Evolutionary conservation across 2,797 vertebrate genomes (phyloP).

Genomic region (Microctenopoma steveboyesi): DNA sequence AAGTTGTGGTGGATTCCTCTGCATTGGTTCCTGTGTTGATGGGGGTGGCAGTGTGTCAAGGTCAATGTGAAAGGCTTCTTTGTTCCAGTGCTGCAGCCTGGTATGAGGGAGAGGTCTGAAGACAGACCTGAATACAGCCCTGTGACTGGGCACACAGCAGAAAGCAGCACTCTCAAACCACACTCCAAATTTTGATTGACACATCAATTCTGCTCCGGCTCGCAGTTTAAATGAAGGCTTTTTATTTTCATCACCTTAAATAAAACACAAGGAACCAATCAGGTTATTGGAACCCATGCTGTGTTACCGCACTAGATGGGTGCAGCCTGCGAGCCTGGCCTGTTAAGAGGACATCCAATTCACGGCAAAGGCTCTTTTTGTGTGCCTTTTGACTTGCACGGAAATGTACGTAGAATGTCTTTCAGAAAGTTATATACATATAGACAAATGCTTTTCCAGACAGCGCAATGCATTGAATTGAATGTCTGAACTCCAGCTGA

Average conservation of each 20-base stretch:
- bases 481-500: conserved; percentile 82
- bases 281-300: conserved; percentile 22
- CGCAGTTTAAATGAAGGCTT: conserved; percentile 47
- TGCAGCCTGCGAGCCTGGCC: conserved; percentile 22
- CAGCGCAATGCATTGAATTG: conserved; percentile 67
- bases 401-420: conserved; percentile 75
- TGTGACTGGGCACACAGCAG: conserved; percentile 67
- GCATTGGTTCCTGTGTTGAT: conserved; percentile 82
- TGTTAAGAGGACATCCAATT: conserved; percentile 47
- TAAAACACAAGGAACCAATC: conserved; percentile 41
- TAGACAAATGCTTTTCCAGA: conserved; percentile 77
- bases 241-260: conserved; percentile 61
- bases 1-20: conserved; percentile 76
- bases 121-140: conserved; percentile 73
- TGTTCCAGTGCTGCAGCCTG: conserved; percentile 74
- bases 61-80: conserved; percentile 84
- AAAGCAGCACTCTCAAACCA: conserved; percentile 59
- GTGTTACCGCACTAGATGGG: conserved; percentile 16
- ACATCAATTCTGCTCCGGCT: conserved; percentile 35
- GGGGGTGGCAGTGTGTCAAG: conserved; percentile 81
- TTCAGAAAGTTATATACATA: conserved; percentile 60
- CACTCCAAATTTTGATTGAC: conserved; percentile 71
- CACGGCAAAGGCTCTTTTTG: conserved; percentile 41
- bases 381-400: conserved; percentile 67
- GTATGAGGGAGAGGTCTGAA: conserved; percentile 70